Evolutionary conservation across 1,140 invertebrate species (phyloP).

Genomic region (Radopholus similis): DNA sequence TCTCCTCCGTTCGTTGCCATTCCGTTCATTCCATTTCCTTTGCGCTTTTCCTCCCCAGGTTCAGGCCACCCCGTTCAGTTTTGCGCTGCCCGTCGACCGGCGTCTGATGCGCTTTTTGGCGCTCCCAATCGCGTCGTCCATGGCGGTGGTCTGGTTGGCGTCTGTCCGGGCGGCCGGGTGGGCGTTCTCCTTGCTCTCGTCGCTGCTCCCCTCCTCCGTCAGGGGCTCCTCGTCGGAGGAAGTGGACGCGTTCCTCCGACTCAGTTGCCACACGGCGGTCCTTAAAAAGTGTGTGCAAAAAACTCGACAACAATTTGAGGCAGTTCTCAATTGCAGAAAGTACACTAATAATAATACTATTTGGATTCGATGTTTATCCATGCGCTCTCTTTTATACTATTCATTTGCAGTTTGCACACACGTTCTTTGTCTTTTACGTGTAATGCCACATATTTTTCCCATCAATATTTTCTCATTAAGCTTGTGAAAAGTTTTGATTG

Average conservation of each 20-base stretch:
- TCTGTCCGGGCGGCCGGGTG: background rate
- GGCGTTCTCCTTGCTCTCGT: constrained; percentile 11
- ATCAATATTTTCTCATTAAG: no score
- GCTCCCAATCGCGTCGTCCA: constrained; percentile 11
- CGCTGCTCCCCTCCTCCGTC: background rate
- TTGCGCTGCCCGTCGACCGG: constrained; percentile 56
- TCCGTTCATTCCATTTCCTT: no score
- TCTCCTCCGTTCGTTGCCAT: no score
- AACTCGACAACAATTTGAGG: background rate
- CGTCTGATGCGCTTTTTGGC: constrained; percentile 42
- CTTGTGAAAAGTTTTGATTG: no score
- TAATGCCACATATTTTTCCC: no score
- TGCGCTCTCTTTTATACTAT: background rate
- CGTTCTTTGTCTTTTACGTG: no score
- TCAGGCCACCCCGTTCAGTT: constrained; percentile 52
- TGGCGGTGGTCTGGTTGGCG: background rate
- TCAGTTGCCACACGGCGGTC: constrained; percentile 49
- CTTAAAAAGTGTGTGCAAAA: constrained; percentile 23
- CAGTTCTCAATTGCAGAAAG: background rate
- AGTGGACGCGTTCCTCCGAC: background rate
- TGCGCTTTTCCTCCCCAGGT: no score
- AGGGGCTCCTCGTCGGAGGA: background rate
- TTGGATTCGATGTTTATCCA: background rate
- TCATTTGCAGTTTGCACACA: no score
- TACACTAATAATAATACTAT: background rate